A percentile compares a stretch with the other conserved stretches of the same genome.
Conservation (phyloP, 2,797 vertebrate species). For the Pseudopleuronectes americanus region DNA sequence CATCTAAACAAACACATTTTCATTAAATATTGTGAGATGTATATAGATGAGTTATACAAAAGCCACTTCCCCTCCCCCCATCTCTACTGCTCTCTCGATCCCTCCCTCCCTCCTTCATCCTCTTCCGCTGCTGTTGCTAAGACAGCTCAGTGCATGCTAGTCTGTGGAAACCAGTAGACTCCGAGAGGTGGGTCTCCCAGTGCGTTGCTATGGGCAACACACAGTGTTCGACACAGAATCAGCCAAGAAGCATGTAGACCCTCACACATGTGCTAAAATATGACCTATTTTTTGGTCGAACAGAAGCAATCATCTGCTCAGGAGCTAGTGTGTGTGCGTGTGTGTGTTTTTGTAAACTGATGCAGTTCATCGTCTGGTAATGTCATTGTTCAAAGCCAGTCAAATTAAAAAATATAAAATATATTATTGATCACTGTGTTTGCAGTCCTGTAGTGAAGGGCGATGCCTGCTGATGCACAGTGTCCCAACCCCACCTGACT, state of each 20-base stretch:
- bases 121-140: constrained; percentile 77
- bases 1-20: constrained; percentile 55
- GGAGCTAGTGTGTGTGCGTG: constrained; percentile 6
- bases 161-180: constrained; percentile 69
- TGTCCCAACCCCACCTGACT: constrained; percentile 42
- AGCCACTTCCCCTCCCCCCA: constrained; percentile 65
- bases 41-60: constrained; percentile 42
- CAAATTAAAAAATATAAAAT: background rate
- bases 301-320: constrained; percentile 28
- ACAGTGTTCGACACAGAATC: constrained; percentile 57
- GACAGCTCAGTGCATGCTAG: constrained; percentile 59
- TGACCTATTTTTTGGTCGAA: constrained; percentile 70
- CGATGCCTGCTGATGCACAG: constrained; percentile 16
- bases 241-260: constrained; percentile 52
- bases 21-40: constrained; percentile 60
- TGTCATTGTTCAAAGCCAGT: constrained; percentile 6
- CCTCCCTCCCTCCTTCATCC: constrained; percentile 56
- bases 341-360: background rate
- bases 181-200: constrained; percentile 69
- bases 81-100: constrained; percentile 31
- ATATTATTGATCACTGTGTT: constrained; percentile 10
- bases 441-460: constrained; percentile 19
- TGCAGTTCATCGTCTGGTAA: background rate
- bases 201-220: constrained; percentile 81
- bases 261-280: constrained; percentile 57